Base-by-base conservation (phyloP, 1,140 invertebrate species). In the Choristoneura fumiferana region DNA sequence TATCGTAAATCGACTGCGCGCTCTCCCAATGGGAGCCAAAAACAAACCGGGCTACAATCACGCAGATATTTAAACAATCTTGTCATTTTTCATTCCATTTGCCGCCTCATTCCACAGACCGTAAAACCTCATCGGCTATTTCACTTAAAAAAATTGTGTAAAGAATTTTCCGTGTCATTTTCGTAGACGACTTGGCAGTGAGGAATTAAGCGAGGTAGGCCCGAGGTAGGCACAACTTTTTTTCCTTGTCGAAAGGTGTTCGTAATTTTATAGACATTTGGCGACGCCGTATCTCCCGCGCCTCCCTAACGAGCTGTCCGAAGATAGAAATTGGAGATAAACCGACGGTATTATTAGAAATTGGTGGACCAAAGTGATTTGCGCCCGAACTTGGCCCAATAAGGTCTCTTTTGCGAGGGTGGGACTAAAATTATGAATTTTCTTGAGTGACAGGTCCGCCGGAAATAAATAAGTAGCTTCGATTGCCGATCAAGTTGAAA, bases 181-280 rank as follows among this genome's bases (percentile, higher is more conserved):
- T 39, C 12, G 13, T 12, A 1, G 37, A 13, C 12, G 12, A 13
- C 22, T 4, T 39, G 12, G 4, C 37, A 13, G 22, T 40, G 40
- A 49, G 10, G 43, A 49, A 49, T 49, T 49, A 49, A 49, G 22
- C 22, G 22, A 29, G 12, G 18, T 49, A 33, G 18, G 18, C 40
- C n/a, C 17, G 6, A 18, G 10, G 22, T 29, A n/a, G n/a, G n/a
- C n/a, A n/a, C n/a, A n/a, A n/a, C n/a, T n/a, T 43, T 43, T 43
- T 49, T 49, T 13, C n/a, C 43, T n/a, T 17, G 4, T 9, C 8
- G 43, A 49, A 29, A 49, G 43, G 43, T 49, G 43, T 49, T 17
- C 18, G 43, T 49, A 49, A 49, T 49, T 49, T 49, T 49, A 49
- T 49, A 49, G 43, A 29, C 43, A 49, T 49, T 49, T 49, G 43